Base-by-base conservation (phyloP, 2,797 vertebrate species). In the Periparus ater region DNA sequence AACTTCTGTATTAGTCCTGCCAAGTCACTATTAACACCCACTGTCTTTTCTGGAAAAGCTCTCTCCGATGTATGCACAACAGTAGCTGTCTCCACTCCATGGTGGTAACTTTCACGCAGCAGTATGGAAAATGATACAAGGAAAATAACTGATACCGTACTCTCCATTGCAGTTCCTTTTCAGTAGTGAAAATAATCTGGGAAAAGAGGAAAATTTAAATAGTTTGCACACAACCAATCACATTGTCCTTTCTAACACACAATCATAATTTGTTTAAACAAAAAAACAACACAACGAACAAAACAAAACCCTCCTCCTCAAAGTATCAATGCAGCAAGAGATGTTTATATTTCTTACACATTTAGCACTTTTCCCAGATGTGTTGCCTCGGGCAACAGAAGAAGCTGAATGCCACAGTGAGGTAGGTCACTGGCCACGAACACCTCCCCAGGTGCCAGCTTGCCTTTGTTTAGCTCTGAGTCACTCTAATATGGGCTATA, bases 1-100 rank as follows among this genome's bases (percentile, higher is more conserved):
- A 97, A 97, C 48, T 97, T 98, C 94, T 98, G 99, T 76, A 97
- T 98, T 67, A 94, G 96, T 70, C 97, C 88, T 4, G 99, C 99
- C 84, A 97, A 93, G 65, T 97, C 98, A 17, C 42, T 14, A 80
- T 99, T 98, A 17, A 98, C 34, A 3, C 97, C 92, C 11, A 98
- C 92, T 85, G 96, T 92, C 97, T 97, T 97, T 73, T 96, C 97
- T 12, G 96, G 76, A 78, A 95, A 91, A 60, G 96, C 91, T 89
- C 97, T 96, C 77, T 98, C 98, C 0, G 96, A 83, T 3, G 96
- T 86, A 55, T 97, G 97, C 68, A 97, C 90, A 95, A 96, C 87
- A 85, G 97, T 97, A 80, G 94, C 82, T 0, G 85, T 88, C 82
- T 97, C 97, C 77, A 96, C 91, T 74, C 95, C 96, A 88, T 83